Evolutionary conservation across 2,797 vertebrate genomes (phyloP).

Genomic region (Platalea minor): DNA sequence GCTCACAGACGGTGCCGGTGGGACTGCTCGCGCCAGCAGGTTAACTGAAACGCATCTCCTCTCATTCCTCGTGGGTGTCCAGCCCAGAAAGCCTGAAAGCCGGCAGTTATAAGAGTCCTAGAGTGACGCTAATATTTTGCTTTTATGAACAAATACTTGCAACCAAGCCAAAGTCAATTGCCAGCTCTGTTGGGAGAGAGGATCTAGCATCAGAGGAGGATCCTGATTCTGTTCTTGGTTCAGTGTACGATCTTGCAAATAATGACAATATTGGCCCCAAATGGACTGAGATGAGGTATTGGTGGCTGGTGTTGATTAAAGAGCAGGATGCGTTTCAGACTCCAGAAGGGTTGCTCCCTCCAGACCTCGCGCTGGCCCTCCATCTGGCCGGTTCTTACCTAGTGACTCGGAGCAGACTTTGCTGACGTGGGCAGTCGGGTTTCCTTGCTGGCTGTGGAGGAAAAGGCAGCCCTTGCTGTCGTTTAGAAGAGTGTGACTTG

Average conservation of each 20-base stretch:
- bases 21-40: not conserved
- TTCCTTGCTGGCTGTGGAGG: not conserved
- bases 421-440: not conserved
- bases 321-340: constrained; percentile 7
- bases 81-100: not conserved
- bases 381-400: not conserved
- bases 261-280: not conserved
- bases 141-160: not conserved
- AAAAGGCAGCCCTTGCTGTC: not conserved
- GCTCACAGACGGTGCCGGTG: not conserved
- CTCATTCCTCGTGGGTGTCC: not conserved
- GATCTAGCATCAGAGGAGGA: not conserved
- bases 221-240: not conserved
- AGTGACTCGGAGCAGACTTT: not conserved
- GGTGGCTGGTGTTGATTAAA: constrained; percentile 22
- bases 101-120: not conserved
- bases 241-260: not conserved
- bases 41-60: not conserved
- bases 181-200: not conserved
- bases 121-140: not conserved
- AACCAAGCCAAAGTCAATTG: not conserved
- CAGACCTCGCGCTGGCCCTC: not conserved
- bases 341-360: not conserved
- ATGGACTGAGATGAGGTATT: not conserved
- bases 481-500: not conserved